These are phyloP conservation scores for Pantherophis vulpinus DNA, from an alignment of 2,797 vertebrate genomes.

Conservation along the genomic window DNA sequence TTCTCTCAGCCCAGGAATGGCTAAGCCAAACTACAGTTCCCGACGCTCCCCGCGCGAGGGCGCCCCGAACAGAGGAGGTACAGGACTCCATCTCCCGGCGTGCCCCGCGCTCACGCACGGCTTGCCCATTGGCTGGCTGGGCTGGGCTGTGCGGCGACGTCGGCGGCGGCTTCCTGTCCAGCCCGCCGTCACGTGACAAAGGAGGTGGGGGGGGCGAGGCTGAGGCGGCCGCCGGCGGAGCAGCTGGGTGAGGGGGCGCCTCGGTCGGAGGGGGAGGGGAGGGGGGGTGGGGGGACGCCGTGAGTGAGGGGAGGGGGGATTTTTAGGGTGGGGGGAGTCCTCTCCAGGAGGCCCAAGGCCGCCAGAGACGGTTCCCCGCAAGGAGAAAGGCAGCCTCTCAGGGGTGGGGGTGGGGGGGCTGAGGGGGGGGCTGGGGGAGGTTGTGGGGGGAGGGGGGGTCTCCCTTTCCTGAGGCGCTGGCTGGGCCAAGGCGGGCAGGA, in stretches of 20 bases:
- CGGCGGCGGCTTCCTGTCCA: constrained; percentile 4
- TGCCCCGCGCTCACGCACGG: background rate
- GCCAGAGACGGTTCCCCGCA: background rate
- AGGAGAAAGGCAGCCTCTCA: background rate
- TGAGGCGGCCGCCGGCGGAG: background rate
- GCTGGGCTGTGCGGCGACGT: no score
- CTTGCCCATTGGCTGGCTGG: no score
- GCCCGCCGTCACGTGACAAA: constrained; percentile 11
- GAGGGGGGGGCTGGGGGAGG: no score
- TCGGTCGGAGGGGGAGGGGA: background rate
- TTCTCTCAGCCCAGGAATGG: no score
- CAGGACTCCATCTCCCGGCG: constrained; percentile 29
- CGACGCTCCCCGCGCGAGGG: background rate
- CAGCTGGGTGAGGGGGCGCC: background rate
- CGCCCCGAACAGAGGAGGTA: background rate
- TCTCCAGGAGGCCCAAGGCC: background rate
- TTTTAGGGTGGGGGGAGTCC: background rate
- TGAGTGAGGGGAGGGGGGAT: no score
- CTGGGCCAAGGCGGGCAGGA: background rate
- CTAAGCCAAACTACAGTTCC: background rate
- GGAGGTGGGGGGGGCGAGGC: background rate
- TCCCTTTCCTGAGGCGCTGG: background rate
- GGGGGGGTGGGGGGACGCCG: background rate
- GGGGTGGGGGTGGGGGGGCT: background rate
- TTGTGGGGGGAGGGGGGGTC: no score